A percentile compares a stretch with the other conserved stretches of the same genome.
These are phyloP conservation scores for Microcaecilia unicolor DNA, from an alignment of 2,797 vertebrate genomes.

Conservation along the genomic window DNA sequence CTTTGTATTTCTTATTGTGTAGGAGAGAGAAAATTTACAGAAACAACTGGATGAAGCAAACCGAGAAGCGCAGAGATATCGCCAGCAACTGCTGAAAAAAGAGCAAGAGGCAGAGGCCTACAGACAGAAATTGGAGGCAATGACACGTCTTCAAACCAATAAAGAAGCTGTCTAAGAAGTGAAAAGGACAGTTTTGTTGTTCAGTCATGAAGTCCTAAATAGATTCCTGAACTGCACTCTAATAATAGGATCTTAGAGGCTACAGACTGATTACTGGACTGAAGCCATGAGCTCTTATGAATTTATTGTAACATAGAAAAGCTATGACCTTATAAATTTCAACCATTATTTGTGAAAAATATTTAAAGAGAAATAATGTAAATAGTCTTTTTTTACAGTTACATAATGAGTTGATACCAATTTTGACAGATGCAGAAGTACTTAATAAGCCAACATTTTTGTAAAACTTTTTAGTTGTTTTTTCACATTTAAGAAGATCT, in stretches of 20 bases:
- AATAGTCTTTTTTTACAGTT: slow-evolving; percentile 67
- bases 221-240: slow-evolving; percentile 43
- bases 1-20: slow-evolving; percentile 30
- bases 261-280: slow-evolving; percentile 48
- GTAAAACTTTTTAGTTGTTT: slow-evolving; percentile 54
- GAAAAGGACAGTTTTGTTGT: slow-evolving; percentile 26
- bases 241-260: slow-evolving; percentile 41
- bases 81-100: slow-evolving; percentile 77
- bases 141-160: slow-evolving; percentile 68
- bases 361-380: slow-evolving; percentile 74
- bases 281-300: slow-evolving; percentile 49
- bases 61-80: slow-evolving; percentile 74
- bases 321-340: slow-evolving; percentile 49
- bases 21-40: slow-evolving; percentile 79
- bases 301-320: slow-evolving; percentile 60
- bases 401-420: slow-evolving; percentile 61
- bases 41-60: slow-evolving; percentile 82
- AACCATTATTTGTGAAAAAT: slow-evolving; percentile 58
- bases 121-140: slow-evolving; percentile 77
- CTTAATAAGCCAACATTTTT: slow-evolving; percentile 53
- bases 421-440: slow-evolving; percentile 60
- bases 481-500: slow-evolving; percentile 58
- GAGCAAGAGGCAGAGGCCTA: slow-evolving; percentile 78
- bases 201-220: slow-evolving; percentile 38
- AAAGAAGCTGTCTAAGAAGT: slow-evolving; percentile 66